Evolutionary conservation across 2,113 vertebrate genomes (phyloP).

Genomic region (Eublepharis macularius): DNA sequence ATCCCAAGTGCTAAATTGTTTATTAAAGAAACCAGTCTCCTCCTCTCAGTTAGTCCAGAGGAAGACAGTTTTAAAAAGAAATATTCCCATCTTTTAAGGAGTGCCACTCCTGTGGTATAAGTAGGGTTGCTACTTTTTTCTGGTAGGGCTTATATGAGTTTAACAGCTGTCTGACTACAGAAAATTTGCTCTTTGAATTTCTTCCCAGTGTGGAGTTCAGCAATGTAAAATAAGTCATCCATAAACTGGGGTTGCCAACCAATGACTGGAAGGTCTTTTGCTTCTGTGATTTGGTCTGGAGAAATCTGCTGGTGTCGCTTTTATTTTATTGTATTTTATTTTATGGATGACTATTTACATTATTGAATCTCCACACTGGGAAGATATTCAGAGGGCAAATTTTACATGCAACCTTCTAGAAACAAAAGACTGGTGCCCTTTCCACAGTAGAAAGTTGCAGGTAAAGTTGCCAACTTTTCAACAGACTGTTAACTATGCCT

Average conservation of each 20-base stretch:
- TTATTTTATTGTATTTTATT: background rate
- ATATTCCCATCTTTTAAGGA: background rate
- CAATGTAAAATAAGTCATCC: background rate
- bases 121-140: background rate
- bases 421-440: too few relatives aligned
- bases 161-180: too few relatives aligned
- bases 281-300: background rate
- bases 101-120: background rate
- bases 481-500: background rate
- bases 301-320: too few relatives aligned
- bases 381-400: too few relatives aligned
- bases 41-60: background rate
- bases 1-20: background rate
- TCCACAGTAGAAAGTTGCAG: too few relatives aligned
- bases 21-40: background rate
- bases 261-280: background rate
- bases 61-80: too few relatives aligned
- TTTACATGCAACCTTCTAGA: too few relatives aligned
- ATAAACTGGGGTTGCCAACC: background rate
- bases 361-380: too few relatives aligned
- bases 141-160: background rate
- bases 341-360: too few relatives aligned
- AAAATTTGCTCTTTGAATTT: background rate
- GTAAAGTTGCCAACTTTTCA: too few relatives aligned
- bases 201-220: background rate